Conservation (phyloP, 2,888 invertebrate species). For the Pollenia griseotomentosa region DNA sequence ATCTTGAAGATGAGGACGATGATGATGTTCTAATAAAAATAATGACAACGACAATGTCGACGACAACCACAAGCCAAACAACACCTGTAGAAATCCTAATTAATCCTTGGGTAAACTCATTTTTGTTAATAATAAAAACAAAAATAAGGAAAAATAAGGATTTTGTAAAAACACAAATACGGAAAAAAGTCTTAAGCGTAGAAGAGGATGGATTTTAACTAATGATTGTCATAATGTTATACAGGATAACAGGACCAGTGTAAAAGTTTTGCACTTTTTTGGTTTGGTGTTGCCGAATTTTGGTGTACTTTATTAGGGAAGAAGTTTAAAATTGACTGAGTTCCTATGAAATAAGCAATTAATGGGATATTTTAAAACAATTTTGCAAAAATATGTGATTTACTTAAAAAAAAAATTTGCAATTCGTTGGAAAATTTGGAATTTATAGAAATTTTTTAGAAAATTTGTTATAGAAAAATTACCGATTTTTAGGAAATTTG, state of each 20-base stretch:
- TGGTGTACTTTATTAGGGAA: no score
- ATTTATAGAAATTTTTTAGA: no score
- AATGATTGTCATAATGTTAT: slow-evolving; percentile 50
- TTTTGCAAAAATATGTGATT: no score
- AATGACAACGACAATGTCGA: slow-evolving; percentile 57
- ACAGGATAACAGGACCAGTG: not conserved
- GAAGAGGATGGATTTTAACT: slow-evolving; percentile 42
- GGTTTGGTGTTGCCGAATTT: not conserved
- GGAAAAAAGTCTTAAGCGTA: slow-evolving; percentile 9
- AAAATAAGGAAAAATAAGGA: slow-evolving; percentile 15
- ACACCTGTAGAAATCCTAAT: slow-evolving; percentile 72
- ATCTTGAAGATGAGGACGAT: not conserved
- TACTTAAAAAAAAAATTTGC: no score
- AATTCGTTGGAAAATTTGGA: no score
- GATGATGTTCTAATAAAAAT: slow-evolving; percentile 50
- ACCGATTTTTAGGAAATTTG: no score
- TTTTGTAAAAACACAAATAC: not conserved
- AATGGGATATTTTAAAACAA: no score
- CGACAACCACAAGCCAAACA: slow-evolving; percentile 70
- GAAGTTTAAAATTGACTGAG: no score
- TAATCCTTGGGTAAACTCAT: slow-evolving; percentile 68
- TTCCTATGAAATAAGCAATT: no score
- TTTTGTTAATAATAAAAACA: slow-evolving; percentile 43
- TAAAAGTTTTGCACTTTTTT: not conserved
- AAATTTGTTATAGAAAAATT: no score